Evolutionary conservation across 2,888 invertebrate species (phyloP).

Genomic region (Polydrusus cervinus): DNA sequence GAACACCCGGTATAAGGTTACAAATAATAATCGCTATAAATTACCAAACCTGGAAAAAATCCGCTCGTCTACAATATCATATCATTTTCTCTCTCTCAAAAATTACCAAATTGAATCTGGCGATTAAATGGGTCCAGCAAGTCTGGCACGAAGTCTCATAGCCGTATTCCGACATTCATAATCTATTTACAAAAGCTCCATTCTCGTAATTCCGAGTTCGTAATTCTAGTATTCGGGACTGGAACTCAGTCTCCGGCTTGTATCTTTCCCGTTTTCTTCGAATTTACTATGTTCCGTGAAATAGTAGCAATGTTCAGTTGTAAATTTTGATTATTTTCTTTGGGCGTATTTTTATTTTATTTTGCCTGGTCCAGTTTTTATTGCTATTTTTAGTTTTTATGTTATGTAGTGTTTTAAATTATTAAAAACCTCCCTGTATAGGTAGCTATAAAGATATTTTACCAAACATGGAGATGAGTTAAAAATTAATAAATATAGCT

Average conservation of each 20-base stretch:
- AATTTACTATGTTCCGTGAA: constrained; percentile 15
- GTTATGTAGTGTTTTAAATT: neutral
- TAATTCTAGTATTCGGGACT: constrained; percentile 18
- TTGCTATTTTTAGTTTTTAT: neutral
- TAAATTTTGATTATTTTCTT: constrained; percentile 6
- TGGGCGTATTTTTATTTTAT: neutral
- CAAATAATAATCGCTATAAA: too few species aligned
- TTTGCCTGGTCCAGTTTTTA: neutral
- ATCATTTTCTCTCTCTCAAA: constrained; percentile 15
- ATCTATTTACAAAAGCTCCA: constrained; percentile 24
- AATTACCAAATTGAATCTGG: constrained; percentile 23
- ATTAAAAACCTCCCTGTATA: too few species aligned
- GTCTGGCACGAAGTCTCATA: constrained; percentile 40
- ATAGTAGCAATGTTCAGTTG: constrained; percentile 9
- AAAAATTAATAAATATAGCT: too few species aligned
- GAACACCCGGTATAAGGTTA: too few species aligned
- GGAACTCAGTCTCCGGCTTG: neutral
- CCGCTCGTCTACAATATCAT: constrained; percentile 1
- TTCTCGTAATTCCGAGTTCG: constrained; percentile 19
- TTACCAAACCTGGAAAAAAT: neutral
- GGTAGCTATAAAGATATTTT: too few species aligned
- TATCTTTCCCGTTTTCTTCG: constrained; percentile 20
- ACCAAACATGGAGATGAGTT: too few species aligned
- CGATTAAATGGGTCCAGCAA: constrained; percentile 37
- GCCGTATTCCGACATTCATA: constrained; percentile 17